Conservation (phyloP, 2,113 vertebrate species). For the Callocephalon fimbriatum region DNA sequence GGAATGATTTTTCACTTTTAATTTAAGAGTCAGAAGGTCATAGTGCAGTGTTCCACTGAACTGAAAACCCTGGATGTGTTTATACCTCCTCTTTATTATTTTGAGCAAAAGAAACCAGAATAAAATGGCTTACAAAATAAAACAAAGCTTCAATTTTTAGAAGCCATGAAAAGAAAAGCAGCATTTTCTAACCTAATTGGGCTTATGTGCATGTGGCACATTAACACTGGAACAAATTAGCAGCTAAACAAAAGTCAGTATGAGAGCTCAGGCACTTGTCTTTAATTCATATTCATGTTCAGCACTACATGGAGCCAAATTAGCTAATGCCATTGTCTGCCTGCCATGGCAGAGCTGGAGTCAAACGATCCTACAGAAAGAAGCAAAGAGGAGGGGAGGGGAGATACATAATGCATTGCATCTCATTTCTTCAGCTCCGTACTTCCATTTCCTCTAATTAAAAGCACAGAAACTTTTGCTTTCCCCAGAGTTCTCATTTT, state of each 20-base stretch:
- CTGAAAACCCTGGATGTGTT: not conserved
- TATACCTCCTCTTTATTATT: not conserved
- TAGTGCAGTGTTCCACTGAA: not conserved
- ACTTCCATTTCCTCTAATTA: not conserved
- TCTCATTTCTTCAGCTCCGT: not conserved
- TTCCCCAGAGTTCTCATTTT: not conserved
- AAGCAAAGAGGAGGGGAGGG: not conserved
- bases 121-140: not conserved
- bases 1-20: not conserved
- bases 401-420: not conserved
- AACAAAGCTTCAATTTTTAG: conserved; percentile 26
- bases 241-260: conserved; percentile 76
- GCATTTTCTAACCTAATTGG: conserved; percentile 37
- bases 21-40: not conserved
- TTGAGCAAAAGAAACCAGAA: not conserved
- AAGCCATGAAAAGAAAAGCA: conserved; percentile 23
- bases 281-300: conserved; percentile 72
- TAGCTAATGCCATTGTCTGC: conserved; percentile 22
- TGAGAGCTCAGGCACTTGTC: conserved; percentile 70
- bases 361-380: not conserved
- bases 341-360: not conserved
- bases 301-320: conserved; percentile 33
- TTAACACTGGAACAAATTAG: conserved; percentile 74
- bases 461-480: not conserved
- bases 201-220: conserved; percentile 62